Evolutionary conservation across 2,113 vertebrate genomes (phyloP), one percentile per base, ranked within the genome.

Genomic region (Bufo bufo): DNA sequence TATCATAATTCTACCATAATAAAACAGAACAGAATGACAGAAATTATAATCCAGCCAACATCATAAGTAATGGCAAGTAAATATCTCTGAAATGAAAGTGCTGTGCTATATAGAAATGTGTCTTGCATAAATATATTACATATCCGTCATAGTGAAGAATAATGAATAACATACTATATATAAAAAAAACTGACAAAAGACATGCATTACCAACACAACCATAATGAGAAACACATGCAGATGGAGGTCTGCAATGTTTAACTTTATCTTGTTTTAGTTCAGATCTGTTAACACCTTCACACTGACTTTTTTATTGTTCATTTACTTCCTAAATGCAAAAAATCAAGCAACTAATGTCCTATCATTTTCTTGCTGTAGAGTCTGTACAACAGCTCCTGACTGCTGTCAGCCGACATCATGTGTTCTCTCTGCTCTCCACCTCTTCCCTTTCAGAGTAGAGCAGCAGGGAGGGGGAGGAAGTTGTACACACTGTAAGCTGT

Each of bases 101-200:
- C 23, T 81, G 58, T 19, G 43, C 20, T 81, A 45, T 59, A 17
- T 59, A 80, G 56, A 52, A 81, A 81, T 81, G 61, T 61, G 63
- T 81, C 13, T 47, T 61, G 6, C 56, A 61, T 61, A 61, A 43
- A 45, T 61, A 19, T 61, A 43, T 19, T 81, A 19, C 56, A 81
- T 47, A 61, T 81, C 56, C 17, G 47, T 81, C 56, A 81, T 61
- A 45, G 56, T 81, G 79, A 81, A 61, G n/a, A 33, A 45, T 19
- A 81, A 33, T 61, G 17, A 75, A 81, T 61, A 59, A n/a, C 45
- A 61, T 61, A 63, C 10, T 33, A 61, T 58, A 61, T 10, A 54
- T 17, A 59, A 47, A 14, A 58, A 59, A 47, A 19, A 45, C 6
- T 8, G 43, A 63, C 2, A 47, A 9, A 63, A 8, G 72, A 75